Evolutionary conservation across 2,113 vertebrate genomes (phyloP).

Genomic region (Anoura caudifer): DNA sequence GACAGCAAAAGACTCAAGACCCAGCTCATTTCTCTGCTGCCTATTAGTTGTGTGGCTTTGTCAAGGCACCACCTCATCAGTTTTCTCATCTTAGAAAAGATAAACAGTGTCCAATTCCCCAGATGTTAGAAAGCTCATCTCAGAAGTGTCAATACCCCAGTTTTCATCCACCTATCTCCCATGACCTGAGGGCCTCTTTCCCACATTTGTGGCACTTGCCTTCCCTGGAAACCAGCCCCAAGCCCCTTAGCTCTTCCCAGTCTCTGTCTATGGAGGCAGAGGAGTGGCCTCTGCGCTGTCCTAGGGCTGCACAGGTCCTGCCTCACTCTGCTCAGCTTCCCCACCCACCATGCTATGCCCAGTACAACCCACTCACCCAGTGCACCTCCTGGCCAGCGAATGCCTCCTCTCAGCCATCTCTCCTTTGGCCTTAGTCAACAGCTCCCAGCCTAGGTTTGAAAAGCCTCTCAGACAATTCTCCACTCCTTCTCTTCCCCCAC

Average conservation of each 20-base stretch:
- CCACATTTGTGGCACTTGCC: background rate
- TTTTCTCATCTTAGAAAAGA: constrained; percentile 10
- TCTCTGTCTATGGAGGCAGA: background rate
- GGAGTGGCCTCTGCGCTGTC: background rate
- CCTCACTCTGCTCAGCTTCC: background rate
- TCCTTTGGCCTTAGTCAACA: background rate
- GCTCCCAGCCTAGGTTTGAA: background rate
- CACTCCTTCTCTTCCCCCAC: background rate
- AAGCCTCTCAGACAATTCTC: background rate
- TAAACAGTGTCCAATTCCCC: background rate
- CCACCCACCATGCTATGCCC: background rate
- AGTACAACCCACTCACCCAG: background rate
- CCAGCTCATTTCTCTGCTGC: background rate
- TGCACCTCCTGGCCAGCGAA: background rate
- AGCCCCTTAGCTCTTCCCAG: background rate
- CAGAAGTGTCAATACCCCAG: background rate
- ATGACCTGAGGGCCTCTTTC: background rate
- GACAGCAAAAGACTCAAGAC: background rate
- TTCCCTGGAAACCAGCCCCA: background rate
- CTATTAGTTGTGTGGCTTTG: background rate
- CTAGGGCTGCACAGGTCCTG: background rate
- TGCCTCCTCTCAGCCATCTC: background rate
- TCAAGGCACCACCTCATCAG: background rate
- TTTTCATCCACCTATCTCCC: background rate
- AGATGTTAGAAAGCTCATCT: background rate